Conservation (phyloP, 64 coral and sea anemone genomes). For the Porites australiensis region DNA sequence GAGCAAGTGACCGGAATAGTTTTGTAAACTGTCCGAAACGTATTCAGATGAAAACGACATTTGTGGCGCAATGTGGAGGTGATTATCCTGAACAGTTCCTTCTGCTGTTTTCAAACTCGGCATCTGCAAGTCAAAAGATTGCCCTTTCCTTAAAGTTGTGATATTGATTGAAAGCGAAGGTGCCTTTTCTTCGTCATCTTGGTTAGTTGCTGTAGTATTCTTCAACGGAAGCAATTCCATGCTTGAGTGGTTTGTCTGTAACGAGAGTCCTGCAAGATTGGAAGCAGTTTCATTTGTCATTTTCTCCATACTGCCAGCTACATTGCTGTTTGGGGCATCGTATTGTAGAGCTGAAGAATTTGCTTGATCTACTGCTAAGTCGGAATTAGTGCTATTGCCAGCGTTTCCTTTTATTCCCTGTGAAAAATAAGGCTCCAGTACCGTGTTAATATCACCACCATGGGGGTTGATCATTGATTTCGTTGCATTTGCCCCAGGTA, state of each 20-base stretch:
- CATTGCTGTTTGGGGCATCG: not conserved
- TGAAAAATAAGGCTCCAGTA: not conserved
- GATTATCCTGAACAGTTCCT: constrained; percentile 4
- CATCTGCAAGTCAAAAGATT: constrained; percentile 24
- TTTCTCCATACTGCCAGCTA: not conserved
- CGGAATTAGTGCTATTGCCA: not conserved
- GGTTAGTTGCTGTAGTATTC: not conserved
- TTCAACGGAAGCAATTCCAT: not conserved
- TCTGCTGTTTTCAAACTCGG: not conserved
- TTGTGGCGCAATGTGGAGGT: not conserved
- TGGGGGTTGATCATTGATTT: not conserved
- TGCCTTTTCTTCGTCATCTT: not conserved
- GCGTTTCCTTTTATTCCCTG: not conserved
- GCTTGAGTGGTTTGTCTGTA: not conserved
- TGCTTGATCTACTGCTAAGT: not conserved
- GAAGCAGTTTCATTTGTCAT: not conserved
- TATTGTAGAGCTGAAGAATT: not conserved
- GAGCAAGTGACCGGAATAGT: not conserved
- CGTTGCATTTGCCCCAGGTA: not conserved
- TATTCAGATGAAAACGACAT: not conserved
- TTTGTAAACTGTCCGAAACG: not conserved
- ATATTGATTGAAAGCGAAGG: constrained; percentile 36
- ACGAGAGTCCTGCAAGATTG: not conserved
- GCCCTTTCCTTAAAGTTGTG: not conserved
- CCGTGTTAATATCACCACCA: not conserved